These are phyloP conservation scores for Heterotilapia buettikoferi DNA, from an alignment of 2,113 vertebrate species.

Conservation along the genomic window DNA sequence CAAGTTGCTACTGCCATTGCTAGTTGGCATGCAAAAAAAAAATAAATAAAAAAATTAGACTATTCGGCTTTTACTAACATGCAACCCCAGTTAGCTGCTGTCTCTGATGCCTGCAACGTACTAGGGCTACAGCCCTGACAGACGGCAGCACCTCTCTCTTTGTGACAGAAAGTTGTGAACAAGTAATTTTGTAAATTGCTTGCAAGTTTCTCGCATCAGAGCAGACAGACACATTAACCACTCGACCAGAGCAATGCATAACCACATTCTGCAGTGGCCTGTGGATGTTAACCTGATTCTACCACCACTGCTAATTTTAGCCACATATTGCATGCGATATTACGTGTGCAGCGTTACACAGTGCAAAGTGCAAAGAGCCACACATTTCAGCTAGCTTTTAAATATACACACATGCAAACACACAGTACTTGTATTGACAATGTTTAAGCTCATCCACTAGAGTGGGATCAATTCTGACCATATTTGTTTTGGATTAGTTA, in stretches of 20 bases:
- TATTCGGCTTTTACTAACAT: neutral
- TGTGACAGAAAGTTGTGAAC: neutral
- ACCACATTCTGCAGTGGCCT: neutral
- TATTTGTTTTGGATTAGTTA: neutral
- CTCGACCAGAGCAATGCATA: neutral
- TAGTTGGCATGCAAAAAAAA: neutral
- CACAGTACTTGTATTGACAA: neutral
- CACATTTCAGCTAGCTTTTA: neutral
- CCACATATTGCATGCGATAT: neutral
- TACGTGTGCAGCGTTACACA: neutral
- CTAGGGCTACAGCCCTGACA: neutral
- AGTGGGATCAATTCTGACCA: neutral
- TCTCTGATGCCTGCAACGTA: neutral
- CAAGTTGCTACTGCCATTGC: neutral
- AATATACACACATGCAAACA: neutral
- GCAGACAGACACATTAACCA: neutral
- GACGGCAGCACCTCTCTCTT: neutral
- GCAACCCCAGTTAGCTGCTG: neutral
- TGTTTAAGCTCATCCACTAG: neutral
- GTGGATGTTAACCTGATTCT: neutral
- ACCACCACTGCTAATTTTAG: neutral
- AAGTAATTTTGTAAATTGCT: neutral
- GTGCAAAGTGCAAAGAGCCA: neutral
- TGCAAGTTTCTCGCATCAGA: neutral
- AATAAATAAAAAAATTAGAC: neutral